Evolutionary conservation across 1,140 invertebrate genomes (phyloP), one percentile per base, ranked within the genome.

Genomic region (Leptopilina clavipes): DNA sequence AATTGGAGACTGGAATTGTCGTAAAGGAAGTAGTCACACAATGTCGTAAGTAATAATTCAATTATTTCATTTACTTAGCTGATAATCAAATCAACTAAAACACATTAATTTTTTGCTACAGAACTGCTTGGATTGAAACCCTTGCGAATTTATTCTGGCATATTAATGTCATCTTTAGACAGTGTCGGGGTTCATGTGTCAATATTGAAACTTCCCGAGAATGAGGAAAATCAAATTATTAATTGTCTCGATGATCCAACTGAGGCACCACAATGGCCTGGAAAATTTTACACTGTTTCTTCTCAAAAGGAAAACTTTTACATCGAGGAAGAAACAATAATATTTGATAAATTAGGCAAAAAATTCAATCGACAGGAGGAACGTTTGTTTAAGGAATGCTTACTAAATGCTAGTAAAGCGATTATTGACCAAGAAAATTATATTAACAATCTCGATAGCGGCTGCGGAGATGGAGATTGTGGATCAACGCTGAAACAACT

Each of bases 391-490:
- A 90, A 89, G 72, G 80, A 80, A 3, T 92, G 92, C 80, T 79
- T 94, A n/a, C 56, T 80, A 70, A 86, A 83, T 37, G 92, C 92
- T 11, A 91, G 92, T 45, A 75, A 90, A 37, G 88, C 84, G 6
- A 79, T 96, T 31, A 89, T 93, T 17, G 81, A 90, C 18, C 89
- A 92, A 44, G 93, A 95, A 84, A 82, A 88, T 1, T 77, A 91
- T 8, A 88, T 97, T 1, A 97, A 97, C 86, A 86, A 90, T 25
- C 85, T 97, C 14, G 96, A 97, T 85, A 92, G 91, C 0, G 93
- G 93, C 6, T 94, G 94, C 85, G 96, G 96, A 1, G 96, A 97
- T 86, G 95, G 95, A 0, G 96, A 97, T 84, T 96, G 95, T 87
- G 96, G 96, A 3, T 92, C 92, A 0, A 97, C 96, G 0, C 86